Percentiles rank a stretch among this genome's conserved stretches.
These are phyloP conservation scores for Myrmecophaga tridactyla DNA, from an alignment of 2,113 vertebrate species.

Conservation along the genomic window DNA sequence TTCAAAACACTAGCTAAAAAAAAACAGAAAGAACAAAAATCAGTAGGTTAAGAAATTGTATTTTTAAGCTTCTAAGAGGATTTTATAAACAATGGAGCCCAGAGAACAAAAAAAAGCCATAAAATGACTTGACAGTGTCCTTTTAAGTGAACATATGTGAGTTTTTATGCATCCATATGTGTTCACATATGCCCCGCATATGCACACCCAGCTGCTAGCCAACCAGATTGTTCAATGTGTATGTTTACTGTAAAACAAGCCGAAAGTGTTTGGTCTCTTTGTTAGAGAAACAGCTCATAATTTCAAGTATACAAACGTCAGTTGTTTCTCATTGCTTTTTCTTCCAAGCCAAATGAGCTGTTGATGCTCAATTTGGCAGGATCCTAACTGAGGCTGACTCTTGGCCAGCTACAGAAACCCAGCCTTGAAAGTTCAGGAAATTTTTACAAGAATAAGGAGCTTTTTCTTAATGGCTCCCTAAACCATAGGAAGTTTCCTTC, in stretches of 20 bases:
- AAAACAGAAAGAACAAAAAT: constrained; percentile 74
- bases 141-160: constrained; percentile 84
- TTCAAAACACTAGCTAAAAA: constrained; percentile 73
- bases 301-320: constrained; percentile 73
- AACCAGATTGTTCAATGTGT: constrained; percentile 62
- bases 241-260: constrained; percentile 80
- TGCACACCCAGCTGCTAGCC: constrained; percentile 76
- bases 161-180: constrained; percentile 79
- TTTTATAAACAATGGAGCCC: constrained; percentile 82
- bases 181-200: constrained; percentile 83
- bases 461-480: constrained; percentile 58
- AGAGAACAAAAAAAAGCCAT: constrained; percentile 80
- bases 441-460: constrained; percentile 67
- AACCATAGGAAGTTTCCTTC: constrained; percentile 50
- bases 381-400: constrained; percentile 66
- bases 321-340: constrained; percentile 73
- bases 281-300: constrained; percentile 77
- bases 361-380: constrained; percentile 74
- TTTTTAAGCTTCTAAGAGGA: constrained; percentile 81
- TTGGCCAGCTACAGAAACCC: constrained; percentile 59
- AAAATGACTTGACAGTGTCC: constrained; percentile 80
- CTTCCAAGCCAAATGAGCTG: constrained; percentile 61
- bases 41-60: constrained; percentile 81
- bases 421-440: constrained; percentile 51
- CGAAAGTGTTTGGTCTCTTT: constrained; percentile 75